Evolutionary conservation across 2,113 vertebrate species (phyloP).

Genomic region (Orycteropus afer): DNA sequence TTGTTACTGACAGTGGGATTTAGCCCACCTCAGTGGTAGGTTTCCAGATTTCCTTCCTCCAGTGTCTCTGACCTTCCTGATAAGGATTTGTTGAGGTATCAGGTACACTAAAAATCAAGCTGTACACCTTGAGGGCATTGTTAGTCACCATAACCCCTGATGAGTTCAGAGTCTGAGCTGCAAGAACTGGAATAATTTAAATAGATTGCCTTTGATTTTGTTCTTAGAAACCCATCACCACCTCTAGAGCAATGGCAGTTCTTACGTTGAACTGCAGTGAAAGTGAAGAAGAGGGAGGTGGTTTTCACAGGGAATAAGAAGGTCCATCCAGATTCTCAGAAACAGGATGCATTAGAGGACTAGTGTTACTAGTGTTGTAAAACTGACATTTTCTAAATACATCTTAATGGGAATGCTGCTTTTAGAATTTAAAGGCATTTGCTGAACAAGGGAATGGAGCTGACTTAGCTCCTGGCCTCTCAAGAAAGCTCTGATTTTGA

Average conservation of each 20-base stretch:
- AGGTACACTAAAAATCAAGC: constrained; percentile 37
- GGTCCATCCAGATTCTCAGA: constrained; percentile 33
- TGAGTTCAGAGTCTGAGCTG: constrained; percentile 55
- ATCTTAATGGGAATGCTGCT: constrained; percentile 46
- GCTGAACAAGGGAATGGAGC: not conserved
- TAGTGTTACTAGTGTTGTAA: constrained; percentile 53
- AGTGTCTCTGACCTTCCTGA: not conserved
- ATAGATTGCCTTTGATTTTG: constrained; percentile 65
- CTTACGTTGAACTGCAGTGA: not conserved
- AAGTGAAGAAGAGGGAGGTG: not conserved
- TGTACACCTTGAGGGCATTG: not conserved
- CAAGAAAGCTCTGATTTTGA: not conserved
- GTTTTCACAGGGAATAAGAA: constrained; percentile 6
- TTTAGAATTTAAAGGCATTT: not conserved
- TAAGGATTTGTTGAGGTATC: constrained; percentile 50
- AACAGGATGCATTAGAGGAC: constrained; percentile 37
- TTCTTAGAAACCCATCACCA: constrained; percentile 50
- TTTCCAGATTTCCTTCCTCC: not conserved
- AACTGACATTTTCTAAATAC: not conserved
- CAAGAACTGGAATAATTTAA: constrained; percentile 49
- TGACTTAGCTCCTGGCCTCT: not conserved
- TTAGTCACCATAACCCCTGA: not conserved
- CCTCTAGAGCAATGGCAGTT: not conserved
- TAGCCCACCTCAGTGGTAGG: not conserved
- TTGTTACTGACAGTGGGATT: not conserved